Conservation (phyloP, 2,113 vertebrate genomes). For the Malurus alboscapulatus region DNA sequence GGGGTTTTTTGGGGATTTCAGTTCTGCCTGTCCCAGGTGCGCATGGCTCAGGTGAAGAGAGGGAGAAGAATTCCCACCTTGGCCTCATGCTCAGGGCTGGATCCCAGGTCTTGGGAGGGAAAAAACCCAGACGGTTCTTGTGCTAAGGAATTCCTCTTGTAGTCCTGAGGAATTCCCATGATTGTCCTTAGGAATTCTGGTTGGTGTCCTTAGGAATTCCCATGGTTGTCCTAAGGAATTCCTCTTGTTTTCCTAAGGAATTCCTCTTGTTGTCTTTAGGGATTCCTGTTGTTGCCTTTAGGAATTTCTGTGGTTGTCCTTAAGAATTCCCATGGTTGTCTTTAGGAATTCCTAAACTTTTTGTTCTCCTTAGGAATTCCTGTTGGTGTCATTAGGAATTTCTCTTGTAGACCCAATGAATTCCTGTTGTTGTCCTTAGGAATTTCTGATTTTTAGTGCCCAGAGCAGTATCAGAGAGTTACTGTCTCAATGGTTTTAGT, state of each 20-base stretch:
- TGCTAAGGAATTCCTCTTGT: background rate
- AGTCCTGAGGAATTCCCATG: background rate
- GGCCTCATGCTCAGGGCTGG: background rate
- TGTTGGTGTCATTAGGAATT: background rate
- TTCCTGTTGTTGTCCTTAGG: background rate
- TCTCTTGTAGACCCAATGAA: background rate
- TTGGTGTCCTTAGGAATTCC: background rate
- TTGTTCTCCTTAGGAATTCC: too few relatives aligned
- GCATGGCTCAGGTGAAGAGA: background rate
- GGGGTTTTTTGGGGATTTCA: background rate
- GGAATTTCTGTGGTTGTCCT: background rate
- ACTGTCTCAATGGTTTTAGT: background rate
- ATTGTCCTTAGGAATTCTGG: too few relatives aligned
- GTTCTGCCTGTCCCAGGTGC: too few relatives aligned
- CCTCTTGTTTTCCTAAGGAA: background rate
- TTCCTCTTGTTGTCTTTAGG: background rate
- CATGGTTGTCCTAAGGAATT: too few relatives aligned
- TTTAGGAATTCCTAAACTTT: background rate
- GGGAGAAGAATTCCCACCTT: background rate
- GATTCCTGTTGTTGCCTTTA: background rate
- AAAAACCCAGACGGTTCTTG: background rate
- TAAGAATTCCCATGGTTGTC: too few relatives aligned
- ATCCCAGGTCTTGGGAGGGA: background rate
- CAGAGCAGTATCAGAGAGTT: background rate
- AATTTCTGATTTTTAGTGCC: background rate